A percentile compares a stretch with the other conserved stretches of the same genome.
Conservation (phyloP, 2,113 vertebrate species). For the Athene cunicularia region DNA sequence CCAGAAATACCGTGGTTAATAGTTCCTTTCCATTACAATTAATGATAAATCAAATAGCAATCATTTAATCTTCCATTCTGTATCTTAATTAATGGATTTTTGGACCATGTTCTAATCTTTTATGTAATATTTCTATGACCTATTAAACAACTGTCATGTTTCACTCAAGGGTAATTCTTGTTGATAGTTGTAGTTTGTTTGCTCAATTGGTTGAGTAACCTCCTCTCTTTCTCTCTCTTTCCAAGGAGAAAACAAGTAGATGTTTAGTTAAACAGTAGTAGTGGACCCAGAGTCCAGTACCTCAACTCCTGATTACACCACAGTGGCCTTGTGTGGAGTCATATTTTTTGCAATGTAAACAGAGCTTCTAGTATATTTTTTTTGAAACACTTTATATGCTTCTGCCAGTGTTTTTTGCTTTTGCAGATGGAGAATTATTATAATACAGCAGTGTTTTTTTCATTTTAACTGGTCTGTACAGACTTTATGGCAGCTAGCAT, state of each 20-base stretch:
- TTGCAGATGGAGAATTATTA: neutral
- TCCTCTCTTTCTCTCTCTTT: neutral
- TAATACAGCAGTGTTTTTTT: accelerated
- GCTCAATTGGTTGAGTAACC: too few species aligned
- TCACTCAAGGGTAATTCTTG: neutral
- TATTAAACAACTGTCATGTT: neutral
- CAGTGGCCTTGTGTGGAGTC: neutral
- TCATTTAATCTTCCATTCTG: neutral
- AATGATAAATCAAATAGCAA: neutral
- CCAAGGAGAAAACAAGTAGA: neutral
- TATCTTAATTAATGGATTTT: neutral
- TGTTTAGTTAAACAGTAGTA: neutral
- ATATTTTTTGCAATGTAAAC: neutral
- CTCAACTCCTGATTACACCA: neutral
- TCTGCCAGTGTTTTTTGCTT: neutral
- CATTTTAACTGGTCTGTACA: neutral
- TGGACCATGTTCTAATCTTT: neutral
- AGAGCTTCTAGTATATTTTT: neutral
- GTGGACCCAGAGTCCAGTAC: neutral
- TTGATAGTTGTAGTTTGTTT: neutral
- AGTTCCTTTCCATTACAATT: neutral
- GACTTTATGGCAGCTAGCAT: neutral
- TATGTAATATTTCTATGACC: neutral
- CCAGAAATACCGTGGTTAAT: neutral
- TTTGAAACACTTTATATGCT: neutral